Evolutionary conservation across 2,797 vertebrate species (phyloP), one percentile per base, ranked within the genome.

Genomic region (Tamandua tetradactyla): DNA sequence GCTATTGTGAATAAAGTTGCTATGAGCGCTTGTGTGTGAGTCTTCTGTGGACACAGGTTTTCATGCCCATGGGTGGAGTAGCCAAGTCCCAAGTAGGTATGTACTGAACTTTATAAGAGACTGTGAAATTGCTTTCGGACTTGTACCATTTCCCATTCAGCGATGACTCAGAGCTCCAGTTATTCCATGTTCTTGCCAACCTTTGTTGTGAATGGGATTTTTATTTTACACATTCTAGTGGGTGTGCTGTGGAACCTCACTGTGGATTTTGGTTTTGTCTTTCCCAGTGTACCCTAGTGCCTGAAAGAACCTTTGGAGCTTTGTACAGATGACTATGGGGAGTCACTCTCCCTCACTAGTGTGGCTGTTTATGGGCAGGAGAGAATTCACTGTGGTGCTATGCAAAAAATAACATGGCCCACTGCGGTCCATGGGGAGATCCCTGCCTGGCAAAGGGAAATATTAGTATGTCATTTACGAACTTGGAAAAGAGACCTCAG

Each of bases 191-290:
- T 62, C 10, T 95, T 37, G 47, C 64, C 81, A 57, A 44, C 17
- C n/a, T 49, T 61, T 37, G 79, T 1, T 80, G n/a, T 32, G 7
- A 68, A n/a, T 22, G n/a, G 78, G 18, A 40, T 61, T 93, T 93
- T 86, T 62, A 64, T 78, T 74, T 92, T 18, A 69, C 37, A 64
- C 64, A 30, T 84, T 35, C 62, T 32, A 12, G 44, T 85, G 72
- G 30, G 37, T 18, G 59, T 25, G 1, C 3, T 74, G 27, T 49
- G 27, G 55, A 68, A 23, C 47, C 42, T 87, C 68, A 35, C 83
- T 52, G 55, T 62, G 42, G 55, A n/a, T 74, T 82, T 78, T 44
- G 61, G 11, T 42, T 35, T 94, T 35, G 62, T 84, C 96, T 93
- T 93, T 64, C 68, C 47, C 68, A 89, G 72, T 2, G 64, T 64